Base-by-base conservation (phyloP, 2,888 invertebrate species). In the Thumatha senex region DNA sequence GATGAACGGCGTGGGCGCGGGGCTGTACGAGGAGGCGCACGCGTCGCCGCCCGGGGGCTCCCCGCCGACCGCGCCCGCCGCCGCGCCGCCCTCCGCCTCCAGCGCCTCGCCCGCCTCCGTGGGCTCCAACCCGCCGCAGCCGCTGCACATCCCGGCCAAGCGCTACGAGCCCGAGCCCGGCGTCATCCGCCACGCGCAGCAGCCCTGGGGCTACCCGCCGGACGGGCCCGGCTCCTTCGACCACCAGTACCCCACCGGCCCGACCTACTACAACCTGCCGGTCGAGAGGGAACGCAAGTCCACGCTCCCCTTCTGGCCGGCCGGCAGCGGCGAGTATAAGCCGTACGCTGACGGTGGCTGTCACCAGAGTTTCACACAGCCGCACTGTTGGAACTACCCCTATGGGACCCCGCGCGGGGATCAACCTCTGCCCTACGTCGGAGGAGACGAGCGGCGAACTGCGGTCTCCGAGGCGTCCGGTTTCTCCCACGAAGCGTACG, bases 91-190 rank as follows among this genome's bases (percentile, higher is more conserved):
- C 76, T 89, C 93, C 56, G 89, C 91, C 56, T 87, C 91, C 76
- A 88, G 88, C 89, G 89, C 88, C 77, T 88, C 93, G 79, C 93
- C 94, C 75, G 86, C 94, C 57, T 89, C 91, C 55, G 93, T 93
- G 46, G 92, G 94, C 78, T 94, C 94, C 80, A 93, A 95, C 86
- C 93, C 95, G 54, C 94, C 95, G 56, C 94, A 95, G 76, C 96
- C 96, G 60, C 93, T 97, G 61, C 97, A 97, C 92, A 97, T 97
- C 89, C 97, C 97, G 65, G 97, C 97, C 76, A 97, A 97, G 89
- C 93, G 97, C 68, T 95, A 92, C 79, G 92, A 92, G 63, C 92
- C 93, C 54, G 93, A 93, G 75, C 93, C 94, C 46, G 94, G 96
- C 40, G 96, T 96, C 74, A 96, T 96, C 75, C 92, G 96, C 65